Conservation (phyloP, 2,888 invertebrate genomes). For the Trichogramma evanescens region DNA sequence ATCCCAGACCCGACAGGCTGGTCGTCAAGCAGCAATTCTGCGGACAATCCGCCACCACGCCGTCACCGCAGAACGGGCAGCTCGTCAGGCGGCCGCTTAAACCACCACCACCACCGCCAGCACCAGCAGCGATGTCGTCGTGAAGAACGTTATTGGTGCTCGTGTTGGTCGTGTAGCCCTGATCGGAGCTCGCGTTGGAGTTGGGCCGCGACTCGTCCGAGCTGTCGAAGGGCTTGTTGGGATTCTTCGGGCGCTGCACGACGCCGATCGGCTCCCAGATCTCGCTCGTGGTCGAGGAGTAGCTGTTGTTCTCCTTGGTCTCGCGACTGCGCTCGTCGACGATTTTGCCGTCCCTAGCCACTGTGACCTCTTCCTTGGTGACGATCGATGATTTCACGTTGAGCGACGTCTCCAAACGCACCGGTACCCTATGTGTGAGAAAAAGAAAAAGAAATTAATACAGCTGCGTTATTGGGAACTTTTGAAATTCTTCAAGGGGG, state of each 20-base stretch:
- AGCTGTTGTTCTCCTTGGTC: slow-evolving; percentile 65
- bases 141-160: slow-evolving; percentile 40
- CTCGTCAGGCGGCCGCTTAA: slow-evolving; percentile 20
- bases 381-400: slow-evolving; percentile 66
- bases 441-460: too few relatives aligned
- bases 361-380: slow-evolving; percentile 65
- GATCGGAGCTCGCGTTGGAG: slow-evolving; percentile 45
- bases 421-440: slow-evolving; percentile 51
- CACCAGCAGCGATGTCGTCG: slow-evolving; percentile 24
- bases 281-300: slow-evolving; percentile 61
- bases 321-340: slow-evolving; percentile 65
- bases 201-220: slow-evolving; percentile 44
- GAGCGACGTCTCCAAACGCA: slow-evolving; percentile 63
- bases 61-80: slow-evolving; percentile 36
- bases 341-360: slow-evolving; percentile 59
- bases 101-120: slow-evolving; percentile 1
- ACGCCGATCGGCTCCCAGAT: slow-evolving; percentile 57
- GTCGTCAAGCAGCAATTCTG: slow-evolving; percentile 26
- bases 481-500: too few relatives aligned
- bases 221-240: slow-evolving; percentile 40
- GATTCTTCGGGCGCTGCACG: slow-evolving; percentile 38
- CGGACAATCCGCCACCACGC: slow-evolving; percentile 21
- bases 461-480: too few relatives aligned
- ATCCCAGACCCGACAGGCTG: slow-evolving; percentile 4
- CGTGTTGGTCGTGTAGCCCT: slow-evolving; percentile 43